These are phyloP conservation scores for Lepidurus arcticus DNA, from an alignment of 1,140 invertebrate genomes.

Conservation along the genomic window DNA sequence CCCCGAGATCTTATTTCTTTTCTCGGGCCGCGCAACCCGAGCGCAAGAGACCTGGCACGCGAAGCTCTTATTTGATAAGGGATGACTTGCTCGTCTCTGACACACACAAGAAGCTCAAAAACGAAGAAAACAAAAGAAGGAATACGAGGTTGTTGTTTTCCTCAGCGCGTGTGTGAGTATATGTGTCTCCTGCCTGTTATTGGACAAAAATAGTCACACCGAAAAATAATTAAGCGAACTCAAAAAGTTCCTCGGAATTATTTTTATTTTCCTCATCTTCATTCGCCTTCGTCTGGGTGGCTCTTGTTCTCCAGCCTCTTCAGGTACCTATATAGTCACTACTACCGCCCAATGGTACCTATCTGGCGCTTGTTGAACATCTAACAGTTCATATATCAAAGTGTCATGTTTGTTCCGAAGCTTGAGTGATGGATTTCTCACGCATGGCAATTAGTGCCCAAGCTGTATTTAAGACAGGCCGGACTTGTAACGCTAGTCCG, in stretches of 20 bases:
- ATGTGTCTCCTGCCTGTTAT: background rate
- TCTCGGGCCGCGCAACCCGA: background rate
- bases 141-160: background rate
- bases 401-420: background rate
- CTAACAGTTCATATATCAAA: constrained; percentile 8
- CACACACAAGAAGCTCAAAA: background rate
- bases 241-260: background rate
- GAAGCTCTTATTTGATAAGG: constrained; percentile 12
- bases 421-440: no score
- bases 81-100: constrained; percentile 9
- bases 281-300: background rate
- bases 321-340: background rate
- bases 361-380: background rate
- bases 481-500: no score
- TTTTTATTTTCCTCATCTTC: background rate
- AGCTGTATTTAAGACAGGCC: no score
- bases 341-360: background rate
- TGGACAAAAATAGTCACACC: background rate
- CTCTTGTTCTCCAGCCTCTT: background rate
- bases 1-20: constrained; percentile 9
- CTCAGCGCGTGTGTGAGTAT: background rate
- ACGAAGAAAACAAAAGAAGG: background rate
- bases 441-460: no score
- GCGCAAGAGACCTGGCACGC: constrained; percentile 5
- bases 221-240: background rate